These are phyloP conservation scores for Hofmannophila pseudospretella DNA, from an alignment of 2,888 invertebrate genomes.

Conservation along the genomic window DNA sequence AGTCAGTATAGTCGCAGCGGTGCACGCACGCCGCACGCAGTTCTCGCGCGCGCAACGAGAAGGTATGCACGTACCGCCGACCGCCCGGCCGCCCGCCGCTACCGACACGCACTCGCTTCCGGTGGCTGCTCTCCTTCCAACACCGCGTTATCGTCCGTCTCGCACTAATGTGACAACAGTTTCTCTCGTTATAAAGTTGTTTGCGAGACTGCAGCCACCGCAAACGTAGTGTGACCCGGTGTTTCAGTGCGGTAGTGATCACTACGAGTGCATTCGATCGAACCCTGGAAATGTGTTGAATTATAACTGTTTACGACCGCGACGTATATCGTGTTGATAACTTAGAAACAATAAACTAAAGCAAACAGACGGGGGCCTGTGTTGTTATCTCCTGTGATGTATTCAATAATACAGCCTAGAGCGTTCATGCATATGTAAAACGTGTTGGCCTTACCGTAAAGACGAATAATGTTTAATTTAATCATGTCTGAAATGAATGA, in stretches of 20 bases:
- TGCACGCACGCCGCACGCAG: conserved; percentile 78
- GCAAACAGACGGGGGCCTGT: conserved; percentile 24
- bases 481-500: conserved; percentile 5
- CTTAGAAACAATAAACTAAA: conserved; percentile 35
- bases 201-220: conserved; percentile 28
- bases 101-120: conserved; percentile 1
- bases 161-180: conserved; percentile 9
- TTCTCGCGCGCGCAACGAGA: conserved; percentile 75
- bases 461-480: conserved; percentile 16
- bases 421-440: conserved; percentile 26
- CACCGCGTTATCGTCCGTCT: conserved; percentile 18
- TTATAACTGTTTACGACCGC: conserved; percentile 18
- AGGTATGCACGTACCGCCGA: conserved; percentile 51
- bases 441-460: conserved; percentile 19
- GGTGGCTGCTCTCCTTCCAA: conserved; percentile 35
- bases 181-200: conserved; percentile 12
- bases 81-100: conserved; percentile 67
- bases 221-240: conserved; percentile 16
- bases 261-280: conserved; percentile 19
- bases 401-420: conserved; percentile 26
- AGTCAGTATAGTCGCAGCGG: conserved; percentile 70
- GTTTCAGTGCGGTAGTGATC: conserved; percentile 3
- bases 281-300: conserved; percentile 49
- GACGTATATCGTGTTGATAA: conserved; percentile 2
- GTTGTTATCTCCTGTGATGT: conserved; percentile 33